Evolutionary conservation across 1,140 invertebrate genomes (phyloP).

Genomic region (Hycleus cichorii): DNA sequence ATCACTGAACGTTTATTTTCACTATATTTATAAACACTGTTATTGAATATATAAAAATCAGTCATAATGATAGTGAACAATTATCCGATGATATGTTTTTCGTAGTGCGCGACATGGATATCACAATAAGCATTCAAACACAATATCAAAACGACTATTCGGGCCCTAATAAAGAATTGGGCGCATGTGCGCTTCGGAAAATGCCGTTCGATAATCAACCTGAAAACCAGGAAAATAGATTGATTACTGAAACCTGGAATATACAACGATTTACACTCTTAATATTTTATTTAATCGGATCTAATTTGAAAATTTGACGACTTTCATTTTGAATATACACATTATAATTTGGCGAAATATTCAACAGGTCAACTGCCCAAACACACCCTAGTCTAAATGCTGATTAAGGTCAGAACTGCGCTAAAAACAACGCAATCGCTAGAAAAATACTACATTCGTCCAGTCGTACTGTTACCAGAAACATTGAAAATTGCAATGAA

Average conservation of each 20-base stretch:
- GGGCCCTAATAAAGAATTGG: constrained; percentile 16
- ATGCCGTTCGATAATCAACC: constrained; percentile 27
- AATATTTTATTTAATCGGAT: no score
- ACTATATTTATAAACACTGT: constrained; percentile 16
- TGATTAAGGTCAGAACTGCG: no score
- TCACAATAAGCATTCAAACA: constrained; percentile 1
- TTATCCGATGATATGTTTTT: constrained; percentile 22
- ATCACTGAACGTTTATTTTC: constrained; percentile 15
- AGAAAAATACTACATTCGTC: no score
- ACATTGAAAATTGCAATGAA: no score
- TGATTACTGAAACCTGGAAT: constrained; percentile 13
- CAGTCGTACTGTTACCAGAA: no score
- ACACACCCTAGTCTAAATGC: no score
- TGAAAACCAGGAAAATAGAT: constrained; percentile 9
- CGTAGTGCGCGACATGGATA: constrained; percentile 30
- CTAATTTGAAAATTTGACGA: no score
- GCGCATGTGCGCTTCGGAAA: constrained; percentile 17
- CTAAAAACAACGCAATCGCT: no score
- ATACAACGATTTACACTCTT: neutral
- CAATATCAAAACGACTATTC: neutral
- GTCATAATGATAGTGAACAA: constrained; percentile 29
- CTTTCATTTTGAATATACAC: no score
- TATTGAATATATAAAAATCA: constrained; percentile 21
- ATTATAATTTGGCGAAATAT: no score
- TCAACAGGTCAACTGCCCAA: no score